Percentiles rank a stretch among this genome's conserved stretches.
Evolutionary conservation across 2,113 vertebrate species (phyloP).

Genomic region (Boulengeromyrus knoepffleri): DNA sequence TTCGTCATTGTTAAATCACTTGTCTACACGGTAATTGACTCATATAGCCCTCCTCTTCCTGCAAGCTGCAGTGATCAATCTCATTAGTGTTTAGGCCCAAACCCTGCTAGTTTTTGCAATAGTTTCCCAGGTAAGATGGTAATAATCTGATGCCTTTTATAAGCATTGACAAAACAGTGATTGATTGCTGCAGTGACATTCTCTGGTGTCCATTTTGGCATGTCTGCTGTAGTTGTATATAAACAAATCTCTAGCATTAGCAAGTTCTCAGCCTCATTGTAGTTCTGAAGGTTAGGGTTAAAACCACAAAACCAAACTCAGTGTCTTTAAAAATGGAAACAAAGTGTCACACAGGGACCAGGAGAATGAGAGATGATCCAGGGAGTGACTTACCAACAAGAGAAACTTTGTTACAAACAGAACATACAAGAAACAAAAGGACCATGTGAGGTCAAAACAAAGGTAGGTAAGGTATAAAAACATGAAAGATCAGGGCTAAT

Average conservation of each 20-base stretch:
- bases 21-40: neutral
- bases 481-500: neutral
- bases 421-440: neutral
- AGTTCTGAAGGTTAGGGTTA: neutral
- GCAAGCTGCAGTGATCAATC: neutral
- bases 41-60: neutral
- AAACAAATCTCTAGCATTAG: neutral
- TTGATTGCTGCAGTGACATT: neutral
- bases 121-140: neutral
- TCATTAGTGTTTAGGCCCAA: neutral
- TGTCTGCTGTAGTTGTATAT: neutral
- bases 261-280: neutral
- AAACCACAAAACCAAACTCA: neutral
- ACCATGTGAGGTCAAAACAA: neutral
- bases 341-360: neutral
- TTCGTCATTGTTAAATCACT: neutral
- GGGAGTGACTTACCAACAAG: neutral
- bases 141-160: neutral
- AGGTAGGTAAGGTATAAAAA: neutral
- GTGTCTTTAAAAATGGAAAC: neutral
- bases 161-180: neutral
- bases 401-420: neutral
- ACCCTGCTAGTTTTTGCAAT: neutral
- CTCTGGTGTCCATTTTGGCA: neutral
- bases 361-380: neutral